Base-by-base conservation (phyloP, 2,888 invertebrate species). In the Campoletis raptor region DNA sequence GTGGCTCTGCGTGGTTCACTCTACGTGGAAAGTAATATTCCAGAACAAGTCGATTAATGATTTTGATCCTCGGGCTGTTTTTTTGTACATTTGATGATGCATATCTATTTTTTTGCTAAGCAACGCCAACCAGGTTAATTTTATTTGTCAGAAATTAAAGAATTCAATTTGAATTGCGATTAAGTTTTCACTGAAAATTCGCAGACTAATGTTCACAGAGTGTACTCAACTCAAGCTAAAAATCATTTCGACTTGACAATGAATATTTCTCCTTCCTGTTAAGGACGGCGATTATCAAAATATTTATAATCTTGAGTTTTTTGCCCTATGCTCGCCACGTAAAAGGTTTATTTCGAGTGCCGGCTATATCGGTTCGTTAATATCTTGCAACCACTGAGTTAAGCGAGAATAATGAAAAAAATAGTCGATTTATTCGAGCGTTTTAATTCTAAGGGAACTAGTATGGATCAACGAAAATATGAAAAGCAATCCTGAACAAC, bases 401-500 rank as follows among this genome's bases (percentile, higher is more conserved):
- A 12, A 42, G 18, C 9, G 9, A 30, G 30, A 61, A 30, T 61
- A 0, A 61, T 1, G 12, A 30, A 30, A 30, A 30, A 15, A 18
- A 40, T 30, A 10, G 24, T 0, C 21, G 8, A 30, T 37, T 67
- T 0, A 78, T 10, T 42, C 15, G 24, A 52, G 2, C 40, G 15
- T 67, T 42, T 9, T 6, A 1, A 24, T 67, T 40, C 45, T 36
- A 30, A 80, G 81, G 8, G 18, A 52, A 36, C 57, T 88, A 8
- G 1, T 72, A 80, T 94, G 93, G 92, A 91, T 93, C 37, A 94
- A 95, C 88, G 54, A 88, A 30, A 85, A 86, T 0, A 94, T 97
- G 48, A 94, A 92, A 66, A 88, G 90, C 0, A 97, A 97, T 93
- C 89, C 92, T 0, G 95, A 96, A 89, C 97, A 97, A 91, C 94